Base-by-base conservation (phyloP, 1,140 invertebrate genomes). In the Delia radicum region DNA sequence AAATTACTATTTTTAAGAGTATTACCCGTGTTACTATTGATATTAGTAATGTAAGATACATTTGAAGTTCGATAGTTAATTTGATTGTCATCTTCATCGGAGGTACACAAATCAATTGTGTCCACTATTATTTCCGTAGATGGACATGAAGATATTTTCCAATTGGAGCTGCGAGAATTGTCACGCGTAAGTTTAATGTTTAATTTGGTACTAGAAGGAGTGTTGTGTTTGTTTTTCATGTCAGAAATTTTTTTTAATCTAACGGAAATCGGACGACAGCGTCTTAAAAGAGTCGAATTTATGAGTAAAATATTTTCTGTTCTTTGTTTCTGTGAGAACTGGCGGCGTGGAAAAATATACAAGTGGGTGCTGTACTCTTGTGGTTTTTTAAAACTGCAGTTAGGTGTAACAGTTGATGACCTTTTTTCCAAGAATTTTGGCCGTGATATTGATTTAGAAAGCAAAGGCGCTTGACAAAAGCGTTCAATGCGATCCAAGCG, bases 61-160 rank as follows among this genome's bases (percentile, higher is more conserved):
- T 80, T 37, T 21, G 33, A 18, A 37, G 37, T 13, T 13, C 61
- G 31, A 42, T 26, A 48, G n/a, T 21, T 73, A n/a, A 48, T 76
- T 21, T 48, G 46, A 46, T 73, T 29, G 37, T 75, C 67, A 13
- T 72, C 85, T n/a, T 89, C 88, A 33, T 89, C 89, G 0, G 89
- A 89, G 10, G 89, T 89, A 75, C 89, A 89, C 13, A 89, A 86
- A 78, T 89, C 87, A 75, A 89, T 88, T 74, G 87, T 81, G 31
- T 88, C 84, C 12, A 89, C 83, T 42, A 87, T 77, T n/a, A 84
- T 81, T 75, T 85, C 81, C 13, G 74, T 80, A 13, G 83, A 79
- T 12, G 83, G 80, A 37, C 48, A 74, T 28, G 76, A 75, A 0
- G 82, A 85, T 78, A 85, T 85, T 75, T 82, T 79, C 83, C 83